These are phyloP conservation scores for Quiscalus mexicanus DNA, from an alignment of 2,113 vertebrate genomes.

Conservation along the genomic window DNA sequence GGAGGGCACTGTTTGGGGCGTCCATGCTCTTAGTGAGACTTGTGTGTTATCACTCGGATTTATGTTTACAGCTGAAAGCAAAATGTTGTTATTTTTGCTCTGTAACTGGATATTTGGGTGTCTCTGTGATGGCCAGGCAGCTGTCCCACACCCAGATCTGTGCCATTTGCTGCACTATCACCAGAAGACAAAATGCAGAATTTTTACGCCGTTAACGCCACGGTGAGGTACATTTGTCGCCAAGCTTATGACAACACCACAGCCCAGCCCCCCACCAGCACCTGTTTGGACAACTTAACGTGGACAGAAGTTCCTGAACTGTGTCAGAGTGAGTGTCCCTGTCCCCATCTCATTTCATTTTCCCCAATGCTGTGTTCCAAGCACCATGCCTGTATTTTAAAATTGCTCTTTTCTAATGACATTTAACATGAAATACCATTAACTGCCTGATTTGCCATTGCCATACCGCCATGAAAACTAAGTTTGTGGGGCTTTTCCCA, in stretches of 20 bases:
- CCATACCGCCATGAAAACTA: rapidly evolving
- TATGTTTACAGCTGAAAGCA: rapidly evolving
- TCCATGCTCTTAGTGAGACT: rapidly evolving
- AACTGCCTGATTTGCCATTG: too few relatives aligned
- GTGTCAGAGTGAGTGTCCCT: constrained; percentile 32
- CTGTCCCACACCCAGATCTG: background rate
- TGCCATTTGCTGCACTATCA: background rate
- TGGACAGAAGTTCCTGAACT: constrained; percentile 11
- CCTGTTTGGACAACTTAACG: background rate
- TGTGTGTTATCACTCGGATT: rapidly evolving
- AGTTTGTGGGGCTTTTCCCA: rapidly evolving
- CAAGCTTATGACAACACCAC: background rate
- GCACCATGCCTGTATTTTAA: rapidly evolving
- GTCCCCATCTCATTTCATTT: rapidly evolving
- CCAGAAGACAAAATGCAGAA: background rate
- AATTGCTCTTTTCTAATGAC: background rate
- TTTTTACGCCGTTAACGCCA: background rate
- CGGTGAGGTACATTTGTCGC: constrained; percentile 39
- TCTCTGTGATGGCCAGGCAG: background rate
- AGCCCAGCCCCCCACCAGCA: background rate
- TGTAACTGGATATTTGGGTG: rapidly evolving
- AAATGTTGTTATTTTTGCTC: background rate
- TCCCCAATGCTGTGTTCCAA: rapidly evolving
- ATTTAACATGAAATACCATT: background rate
- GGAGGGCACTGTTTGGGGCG: rapidly evolving